A percentile compares a stretch with the other conserved stretches of the same genome.
phyloP scores from a whole-genome alignment of 2,113 vertebrate genomes.

The Oncorhynchus masou region DNA sequence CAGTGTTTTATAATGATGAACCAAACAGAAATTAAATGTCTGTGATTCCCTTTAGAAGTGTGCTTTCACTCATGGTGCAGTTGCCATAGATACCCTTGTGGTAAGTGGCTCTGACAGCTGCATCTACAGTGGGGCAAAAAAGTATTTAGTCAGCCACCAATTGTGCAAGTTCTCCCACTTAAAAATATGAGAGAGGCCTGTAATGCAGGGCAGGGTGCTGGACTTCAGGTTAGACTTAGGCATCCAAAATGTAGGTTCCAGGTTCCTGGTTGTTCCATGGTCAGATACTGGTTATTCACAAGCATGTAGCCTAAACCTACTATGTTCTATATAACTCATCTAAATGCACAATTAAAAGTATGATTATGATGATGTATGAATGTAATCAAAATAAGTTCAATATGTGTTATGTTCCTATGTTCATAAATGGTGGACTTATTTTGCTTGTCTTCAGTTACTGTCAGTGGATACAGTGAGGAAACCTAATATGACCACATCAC shows the following conservation, averaged over 20 bases:
- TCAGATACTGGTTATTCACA: neutral
- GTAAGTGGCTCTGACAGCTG: conserved; percentile 79
- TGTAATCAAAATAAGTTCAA: neutral
- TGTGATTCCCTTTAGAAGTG: conserved; percentile 1
- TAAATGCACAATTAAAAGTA: neutral
- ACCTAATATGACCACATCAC: neutral
- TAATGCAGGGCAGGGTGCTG: too few relatives aligned
- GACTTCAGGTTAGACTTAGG: too few relatives aligned
- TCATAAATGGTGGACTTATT: too few relatives aligned
- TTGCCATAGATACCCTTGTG: conserved; percentile 77
- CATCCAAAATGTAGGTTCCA: too few relatives aligned
- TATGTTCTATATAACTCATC: neutral
- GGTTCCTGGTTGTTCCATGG: neutral
- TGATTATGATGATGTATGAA: neutral
- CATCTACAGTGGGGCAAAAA: conserved; percentile 62
- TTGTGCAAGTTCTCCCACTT: too few relatives aligned
- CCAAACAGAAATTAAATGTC: too few relatives aligned
- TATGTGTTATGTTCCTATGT: neutral
- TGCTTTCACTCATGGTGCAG: conserved; percentile 73
- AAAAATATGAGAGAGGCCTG: too few relatives aligned
- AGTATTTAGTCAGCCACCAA: too few relatives aligned
- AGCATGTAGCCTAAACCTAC: too few relatives aligned
- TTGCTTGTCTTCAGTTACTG: too few relatives aligned
- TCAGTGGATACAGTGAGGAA: neutral
- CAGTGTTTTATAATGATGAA: too few relatives aligned